Base-by-base conservation (phyloP, 1,140 invertebrate species). In the Drosophila sturtevanti region DNA sequence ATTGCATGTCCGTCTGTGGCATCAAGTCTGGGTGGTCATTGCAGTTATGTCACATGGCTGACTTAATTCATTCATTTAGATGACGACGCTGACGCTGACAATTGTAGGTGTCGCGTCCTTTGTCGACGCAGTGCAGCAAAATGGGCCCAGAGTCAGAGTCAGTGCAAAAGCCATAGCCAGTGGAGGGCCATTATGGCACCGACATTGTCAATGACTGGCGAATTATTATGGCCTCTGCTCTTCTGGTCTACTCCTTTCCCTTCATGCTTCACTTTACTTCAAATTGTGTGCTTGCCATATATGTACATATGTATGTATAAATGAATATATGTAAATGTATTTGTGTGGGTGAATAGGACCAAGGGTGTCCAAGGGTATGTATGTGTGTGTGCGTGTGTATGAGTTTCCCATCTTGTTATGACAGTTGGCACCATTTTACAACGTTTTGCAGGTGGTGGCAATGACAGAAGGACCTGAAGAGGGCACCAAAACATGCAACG, bases 31-130 rank as follows among this genome's bases (percentile, higher is more conserved):
- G 38, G 35, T 58, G 77, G 75, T 75, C 82, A 87, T 82, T 87
- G 79, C 84, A 89, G 79, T 89, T 82, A 89, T 86, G 82, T 87
- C 84, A 82, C 82, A 87, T 87, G 75, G 76, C 79, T 82, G 82
- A 89, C 82, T 87, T 87, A 87, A 87, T 87, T 89, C 82, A 87
- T 87, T 87, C 82, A 87, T 87, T 87, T 87, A 89, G 84, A 82
- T 67, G 81, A 79, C 84, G 22, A 48, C 59, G 38, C 9, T 48
- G 41, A 60, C 31, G 77, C 82, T 77, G 75, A 82, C 82, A 87
- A 87, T 86, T 86, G 82, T 87, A 79, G 82, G 82, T 86, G 82
- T 86, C 63, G 82, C 75, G 63, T 51, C 79, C 79, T 72, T 67
- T 72, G 74, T 72, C 75, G 81, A 79, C 74, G 82, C 81, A 86